phyloP scores from a whole-genome alignment of 2,113 vertebrate genomes.

The Phalacrocorax pelagicus region DNA sequence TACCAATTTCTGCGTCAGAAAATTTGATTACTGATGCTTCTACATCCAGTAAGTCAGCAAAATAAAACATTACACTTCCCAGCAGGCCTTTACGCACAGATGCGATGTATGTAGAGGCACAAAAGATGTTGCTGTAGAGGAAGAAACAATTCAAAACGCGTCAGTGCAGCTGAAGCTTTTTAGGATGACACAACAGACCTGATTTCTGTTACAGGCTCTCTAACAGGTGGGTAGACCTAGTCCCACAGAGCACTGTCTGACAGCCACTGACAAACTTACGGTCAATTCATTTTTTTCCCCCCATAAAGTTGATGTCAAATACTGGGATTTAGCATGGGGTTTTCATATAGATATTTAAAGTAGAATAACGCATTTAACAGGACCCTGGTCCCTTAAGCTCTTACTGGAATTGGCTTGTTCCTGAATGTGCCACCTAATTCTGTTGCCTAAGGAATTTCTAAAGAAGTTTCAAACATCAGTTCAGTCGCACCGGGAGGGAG shows the following conservation, averaged over 20 bases:
- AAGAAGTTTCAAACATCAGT: not conserved
- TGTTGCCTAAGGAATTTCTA: not conserved
- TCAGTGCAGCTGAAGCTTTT: not conserved
- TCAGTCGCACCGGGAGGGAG: not conserved
- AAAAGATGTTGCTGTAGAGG: not conserved
- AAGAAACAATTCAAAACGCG: not conserved
- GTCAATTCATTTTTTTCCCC: not conserved
- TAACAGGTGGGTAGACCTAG: not conserved
- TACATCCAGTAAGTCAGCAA: not conserved
- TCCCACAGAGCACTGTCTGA: not conserved
- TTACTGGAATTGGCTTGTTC: not conserved
- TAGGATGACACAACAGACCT: not conserved
- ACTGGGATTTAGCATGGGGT: not conserved
- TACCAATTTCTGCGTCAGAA: not conserved
- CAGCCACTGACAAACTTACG: not conserved
- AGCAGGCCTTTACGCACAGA: not conserved
- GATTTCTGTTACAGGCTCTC: not conserved
- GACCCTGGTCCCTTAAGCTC: not conserved
- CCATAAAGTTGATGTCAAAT: not conserved
- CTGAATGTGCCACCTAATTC: not conserved
- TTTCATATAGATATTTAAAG: not conserved
- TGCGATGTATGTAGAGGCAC: not conserved
- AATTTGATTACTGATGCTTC: not conserved
- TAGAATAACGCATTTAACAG: not conserved
- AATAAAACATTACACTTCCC: not conserved